Base-by-base conservation (phyloP, 1,140 invertebrate species). In the Chironomus tepperi region DNA sequence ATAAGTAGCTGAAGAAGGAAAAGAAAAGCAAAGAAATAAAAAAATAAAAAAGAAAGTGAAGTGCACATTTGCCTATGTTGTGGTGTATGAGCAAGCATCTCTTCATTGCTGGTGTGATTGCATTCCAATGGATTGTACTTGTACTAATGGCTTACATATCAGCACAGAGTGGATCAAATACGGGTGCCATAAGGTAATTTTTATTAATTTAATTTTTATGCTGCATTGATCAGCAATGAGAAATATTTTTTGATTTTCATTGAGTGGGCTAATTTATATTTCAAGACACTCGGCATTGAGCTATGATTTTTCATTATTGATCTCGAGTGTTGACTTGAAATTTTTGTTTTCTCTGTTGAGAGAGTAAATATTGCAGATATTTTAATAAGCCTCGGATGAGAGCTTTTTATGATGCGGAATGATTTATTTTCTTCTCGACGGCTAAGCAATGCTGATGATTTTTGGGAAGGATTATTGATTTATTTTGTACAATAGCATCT, bases 141-240 rank as follows among this genome's bases (percentile, higher is more conserved):
- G 65, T 70, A 21, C 65, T 19, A 19, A 70, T 70, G 65, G 65
- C 65, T 70, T 70, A 70, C 65, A 70, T 70, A 70, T 70, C 65
- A 70, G 65, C 65, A 18, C 65, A 70, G 19, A 70, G 16, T 21
- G 65, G 65, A 70, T 18, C 65, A 18, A 70, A 70, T 70, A 19
- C 65, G 18, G 18, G 65, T 16, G 65, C 16, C 65, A 18, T 70
- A 70, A 70, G 65, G 65, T 70, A 70, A 70, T 70, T 8, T 7
- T 18, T 47, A 15, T 9, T 10, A 3, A 10, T 47, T 10, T 47
- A 47, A 3, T 47, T 47, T 47, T 47, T 47, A 47, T 15, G 8
- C 15, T 47, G 9, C 9, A 47, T 47, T 47, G 15, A 10, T 9
- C 43, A 47, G 43, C 15, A 8, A 15, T 15, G 43, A 47, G 15